Evolutionary conservation across 2,888 invertebrate genomes (phyloP).

Genomic region (Drosophila siamana): DNA sequence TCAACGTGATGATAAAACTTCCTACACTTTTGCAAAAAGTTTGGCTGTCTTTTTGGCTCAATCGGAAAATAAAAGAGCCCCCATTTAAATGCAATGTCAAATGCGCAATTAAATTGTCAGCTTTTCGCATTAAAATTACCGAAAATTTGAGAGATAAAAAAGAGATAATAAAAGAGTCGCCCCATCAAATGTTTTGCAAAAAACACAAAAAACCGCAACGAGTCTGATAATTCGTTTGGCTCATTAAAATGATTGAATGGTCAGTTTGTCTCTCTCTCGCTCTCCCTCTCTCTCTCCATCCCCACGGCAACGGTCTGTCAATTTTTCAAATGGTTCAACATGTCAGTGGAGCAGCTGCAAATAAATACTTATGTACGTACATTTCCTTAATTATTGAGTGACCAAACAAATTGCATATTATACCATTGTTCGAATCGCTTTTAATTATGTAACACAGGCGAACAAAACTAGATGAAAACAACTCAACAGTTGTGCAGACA

Average conservation of each 20-base stretch:
- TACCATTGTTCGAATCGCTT: constrained; percentile 45
- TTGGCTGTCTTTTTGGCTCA: too few species aligned
- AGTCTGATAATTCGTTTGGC: constrained; percentile 45
- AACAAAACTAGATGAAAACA: constrained; percentile 24
- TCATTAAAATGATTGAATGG: constrained; percentile 62
- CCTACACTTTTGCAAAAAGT: constrained; percentile 52
- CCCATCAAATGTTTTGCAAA: constrained; percentile 35
- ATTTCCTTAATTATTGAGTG: constrained; percentile 70
- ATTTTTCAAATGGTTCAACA: constrained; percentile 55
- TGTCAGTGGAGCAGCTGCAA: constrained; percentile 66
- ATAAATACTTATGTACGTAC: constrained; percentile 33
- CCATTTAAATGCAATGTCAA: constrained; percentile 72
- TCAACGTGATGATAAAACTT: constrained; percentile 73
- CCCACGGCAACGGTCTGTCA: constrained; percentile 46
- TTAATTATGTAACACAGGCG: constrained; percentile 60
- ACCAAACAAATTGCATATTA: constrained; percentile 61
- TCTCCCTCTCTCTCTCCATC: neutral
- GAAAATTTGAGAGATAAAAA: constrained; percentile 51
- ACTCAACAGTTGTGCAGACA: constrained; percentile 18
- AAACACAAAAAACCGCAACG: constrained; percentile 7
- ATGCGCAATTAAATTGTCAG: constrained; percentile 77
- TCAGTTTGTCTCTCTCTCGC: neutral
- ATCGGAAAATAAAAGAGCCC: constrained; percentile 46
- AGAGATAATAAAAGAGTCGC: constrained; percentile 25
- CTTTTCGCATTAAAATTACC: constrained; percentile 43